Conservation (phyloP, 2,797 vertebrate genomes). For the Novumbra hubbsi region DNA sequence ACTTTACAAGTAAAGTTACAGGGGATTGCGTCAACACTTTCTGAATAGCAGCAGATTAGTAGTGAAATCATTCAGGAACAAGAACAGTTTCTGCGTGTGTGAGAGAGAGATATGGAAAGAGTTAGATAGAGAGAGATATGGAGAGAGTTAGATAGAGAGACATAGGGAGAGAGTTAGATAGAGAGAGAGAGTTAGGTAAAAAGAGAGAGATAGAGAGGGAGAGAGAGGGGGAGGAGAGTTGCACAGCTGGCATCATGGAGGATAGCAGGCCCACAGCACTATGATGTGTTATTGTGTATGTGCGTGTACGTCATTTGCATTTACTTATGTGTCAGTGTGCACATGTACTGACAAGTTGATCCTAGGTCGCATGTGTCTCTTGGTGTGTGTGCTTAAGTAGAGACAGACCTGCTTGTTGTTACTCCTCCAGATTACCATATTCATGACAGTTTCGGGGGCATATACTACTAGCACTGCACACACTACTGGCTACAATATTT, state of each 20-base stretch:
- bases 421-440: constrained; percentile 91
- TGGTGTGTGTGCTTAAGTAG: constrained; percentile 81
- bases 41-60: too few species aligned
- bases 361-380: constrained; percentile 50
- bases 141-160: background rate
- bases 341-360: constrained; percentile 6
- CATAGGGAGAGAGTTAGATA: background rate
- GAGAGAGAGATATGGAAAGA: background rate
- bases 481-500: constrained; percentile 73
- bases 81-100: background rate
- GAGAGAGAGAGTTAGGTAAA: background rate
- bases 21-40: too few species aligned
- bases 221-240: background rate
- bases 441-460: constrained; percentile 80
- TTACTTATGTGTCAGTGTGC: background rate
- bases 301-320: background rate
- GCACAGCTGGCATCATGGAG: constrained; percentile 79
- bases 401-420: constrained; percentile 80
- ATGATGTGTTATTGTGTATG: background rate
- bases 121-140: background rate
- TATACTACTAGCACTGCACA: constrained; percentile 63
- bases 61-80: background rate
- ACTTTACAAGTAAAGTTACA: too few species aligned
- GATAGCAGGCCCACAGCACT: constrained; percentile 76
- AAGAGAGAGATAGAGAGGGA: background rate